Base-by-base conservation (phyloP, 2,888 invertebrate genomes). In the Branchinecta sandiegonensis region DNA sequence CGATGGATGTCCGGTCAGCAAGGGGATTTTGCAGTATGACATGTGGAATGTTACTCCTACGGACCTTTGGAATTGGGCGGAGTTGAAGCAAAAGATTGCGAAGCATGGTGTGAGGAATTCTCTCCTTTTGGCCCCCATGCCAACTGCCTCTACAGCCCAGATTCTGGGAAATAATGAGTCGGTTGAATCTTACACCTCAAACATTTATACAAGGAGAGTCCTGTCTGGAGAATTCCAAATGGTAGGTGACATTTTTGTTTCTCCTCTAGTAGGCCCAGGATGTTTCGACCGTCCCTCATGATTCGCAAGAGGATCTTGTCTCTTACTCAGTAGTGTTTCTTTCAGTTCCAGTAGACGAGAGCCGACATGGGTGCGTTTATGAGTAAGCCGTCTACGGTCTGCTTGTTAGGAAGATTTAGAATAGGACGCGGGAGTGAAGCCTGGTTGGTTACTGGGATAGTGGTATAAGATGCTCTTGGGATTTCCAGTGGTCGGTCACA, bases 91-190 rank as follows among this genome's bases (percentile, higher is more conserved):
- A 66, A 89, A 88, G 76, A 95, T 99, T 73, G 85, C 88, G 0
- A 82, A 88, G 79, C 84, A 91, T 79, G 99, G 99, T 11, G 81
- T 97, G 0, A 82, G 97, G 69, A 99, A 99, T 80, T 95, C 95
- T 3, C 81, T 96, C 47, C 80, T 99, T 23, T 74, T 97, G 71
- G 96, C 97, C 0, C 96, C 96, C 0, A 99, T 99, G 97, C 97
- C 97, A 0, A 99, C 97, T 8, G 96, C 97, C 10, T 95, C 96
- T 1, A 99, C 97, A 0, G 97, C 99, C 4, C 97, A 99, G 80
- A 99, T 99, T 76, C 84, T 99, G 65, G 99, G 99, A 17, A 99
- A 99, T 77, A 99, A 97, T 77, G 97, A 99, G 78, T 92, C 95
- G 0, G 89, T 96, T 75, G 99, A 99, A 79, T 93, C 99, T 0